Evolutionary conservation across 2,888 invertebrate genomes (phyloP).

Genomic region (Troglohyphantes excavatus): DNA sequence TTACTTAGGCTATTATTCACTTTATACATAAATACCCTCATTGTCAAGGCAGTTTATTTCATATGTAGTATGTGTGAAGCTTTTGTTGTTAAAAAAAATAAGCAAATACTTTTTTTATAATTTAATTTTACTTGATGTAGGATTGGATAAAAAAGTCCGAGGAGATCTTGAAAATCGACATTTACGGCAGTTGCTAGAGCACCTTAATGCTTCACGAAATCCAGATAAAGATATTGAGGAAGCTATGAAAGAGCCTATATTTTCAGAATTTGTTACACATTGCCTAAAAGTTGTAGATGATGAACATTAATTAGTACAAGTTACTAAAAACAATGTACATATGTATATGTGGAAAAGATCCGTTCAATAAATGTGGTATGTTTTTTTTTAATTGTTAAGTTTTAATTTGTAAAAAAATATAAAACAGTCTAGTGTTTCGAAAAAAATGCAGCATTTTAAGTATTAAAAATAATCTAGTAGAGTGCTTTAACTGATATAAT

Average conservation of each 20-base stretch:
- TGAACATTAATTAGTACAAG: background rate
- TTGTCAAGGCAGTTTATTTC: no score
- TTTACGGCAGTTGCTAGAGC: conserved; percentile 22
- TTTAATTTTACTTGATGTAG: conserved; percentile 10
- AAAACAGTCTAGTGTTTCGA: no score
- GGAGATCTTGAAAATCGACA: conserved; percentile 54
- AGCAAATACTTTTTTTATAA: background rate
- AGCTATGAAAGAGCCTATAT: conserved; percentile 60
- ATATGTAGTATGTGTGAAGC: no score
- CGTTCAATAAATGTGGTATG: no score
- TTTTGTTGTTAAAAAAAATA: no score
- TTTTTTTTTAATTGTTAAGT: no score
- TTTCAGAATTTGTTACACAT: conserved; percentile 49
- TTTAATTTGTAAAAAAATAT: no score
- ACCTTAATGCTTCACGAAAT: conserved; percentile 34
- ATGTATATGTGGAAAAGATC: background rate
- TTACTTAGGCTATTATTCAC: no score
- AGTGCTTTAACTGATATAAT: no score
- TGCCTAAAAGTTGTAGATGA: conserved; percentile 49
- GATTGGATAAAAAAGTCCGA: conserved; percentile 4
- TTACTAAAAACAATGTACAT: background rate
- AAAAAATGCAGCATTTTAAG: no score
- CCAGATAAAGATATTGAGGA: conserved; percentile 24
- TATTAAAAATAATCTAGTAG: no score
- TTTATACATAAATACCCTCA: no score